Base-by-base conservation (phyloP, 2,797 vertebrate genomes). In the Hafferia zeledoni region DNA sequence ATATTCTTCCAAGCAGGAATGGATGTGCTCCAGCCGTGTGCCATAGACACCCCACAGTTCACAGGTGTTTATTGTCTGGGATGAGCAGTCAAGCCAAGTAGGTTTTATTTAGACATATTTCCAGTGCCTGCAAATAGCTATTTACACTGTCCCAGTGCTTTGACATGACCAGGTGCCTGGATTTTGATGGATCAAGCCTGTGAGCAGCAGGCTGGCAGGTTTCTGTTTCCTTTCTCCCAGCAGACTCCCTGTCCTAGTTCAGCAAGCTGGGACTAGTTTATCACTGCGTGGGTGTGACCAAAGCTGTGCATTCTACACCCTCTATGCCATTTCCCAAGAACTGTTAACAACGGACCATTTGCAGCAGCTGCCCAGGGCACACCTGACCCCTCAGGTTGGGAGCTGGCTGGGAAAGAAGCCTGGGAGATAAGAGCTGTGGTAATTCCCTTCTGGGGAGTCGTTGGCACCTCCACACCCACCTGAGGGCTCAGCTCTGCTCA, bases 61-160 rank as follows among this genome's bases (percentile, higher is more conserved):
- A 83, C 82, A 72, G 63, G 92, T 71, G 61, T 87, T 96, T 91
- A 65, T 77, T 55, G 28, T 86, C 82, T 27, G 6, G 68, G 69
- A 88, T 1, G 17, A 76, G 69, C 69, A 46, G 68, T 14, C 5
- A 14, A 91, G 83, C 89, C 18, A 5, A 31, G 28, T 53, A 60
- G 67, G 17, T 79, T 91, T 93, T 94, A 83, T 91, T 96, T 90
- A 94, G 84, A 92, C 82, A 68, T 20, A 30, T 67, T 87, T 84
- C 56, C 59, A 80, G 79, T 80, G 74, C 88, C 96, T 97, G 86
- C 84, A 93, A 97, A 93, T 30, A 94, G 89, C 78, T 96, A 72
- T 92, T 95, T 95, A 71, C 49, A 41, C 75, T 52, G 68, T 70
- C 85, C 87, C 71, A 13, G 72, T 63, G 84, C 86, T 94, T 76